These are phyloP conservation scores for Cydia fagiglandana DNA, from an alignment of 1,140 invertebrate species.

Conservation along the genomic window DNA sequence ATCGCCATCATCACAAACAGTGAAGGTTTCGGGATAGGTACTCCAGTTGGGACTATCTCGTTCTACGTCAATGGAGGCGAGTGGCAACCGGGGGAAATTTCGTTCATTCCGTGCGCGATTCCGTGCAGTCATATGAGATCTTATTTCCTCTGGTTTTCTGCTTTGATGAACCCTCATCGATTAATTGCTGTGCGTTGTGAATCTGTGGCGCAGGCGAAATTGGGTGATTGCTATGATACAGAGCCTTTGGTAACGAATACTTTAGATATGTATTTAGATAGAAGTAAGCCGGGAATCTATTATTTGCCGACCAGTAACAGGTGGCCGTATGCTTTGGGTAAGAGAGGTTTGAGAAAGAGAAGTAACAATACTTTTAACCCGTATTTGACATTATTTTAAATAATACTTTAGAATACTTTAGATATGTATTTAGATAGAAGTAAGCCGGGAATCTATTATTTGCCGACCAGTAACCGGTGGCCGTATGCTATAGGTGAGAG, in stretches of 20 bases:
- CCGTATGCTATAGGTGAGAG: slow-evolving; percentile 58
- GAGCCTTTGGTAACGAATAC: slow-evolving; percentile 47
- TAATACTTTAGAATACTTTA: slow-evolving; percentile 36
- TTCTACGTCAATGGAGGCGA: slow-evolving; percentile 87
- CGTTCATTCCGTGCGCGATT: slow-evolving; percentile 51
- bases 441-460: slow-evolving; percentile 57
- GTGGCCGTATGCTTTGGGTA: slow-evolving; percentile 56
- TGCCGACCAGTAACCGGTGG: slow-evolving; percentile 50
- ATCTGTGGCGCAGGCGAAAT: slow-evolving; percentile 58
- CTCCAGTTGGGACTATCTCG: slow-evolving; percentile 81
- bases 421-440: slow-evolving; percentile 45
- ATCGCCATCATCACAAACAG: slow-evolving; percentile 83
- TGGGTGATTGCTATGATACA: slow-evolving; percentile 54
- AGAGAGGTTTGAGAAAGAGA: slow-evolving; percentile 50
- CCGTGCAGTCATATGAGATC: slow-evolving; percentile 60
- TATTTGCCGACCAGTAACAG: slow-evolving; percentile 54
- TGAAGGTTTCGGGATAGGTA: slow-evolving; percentile 83
- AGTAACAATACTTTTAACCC: neutral
- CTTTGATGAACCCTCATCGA: slow-evolving; percentile 47
- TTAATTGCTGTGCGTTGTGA: slow-evolving; percentile 63
- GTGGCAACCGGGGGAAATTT: slow-evolving; percentile 80
- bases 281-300: slow-evolving; percentile 53
- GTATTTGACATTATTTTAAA: neutral
- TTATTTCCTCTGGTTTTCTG: slow-evolving; percentile 52
- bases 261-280: slow-evolving; percentile 43